A percentile compares a stretch with the other conserved stretches of the same genome.
phyloP scores from a whole-genome alignment of 2,797 vertebrate genomes.

The Oreortyx pictus region DNA sequence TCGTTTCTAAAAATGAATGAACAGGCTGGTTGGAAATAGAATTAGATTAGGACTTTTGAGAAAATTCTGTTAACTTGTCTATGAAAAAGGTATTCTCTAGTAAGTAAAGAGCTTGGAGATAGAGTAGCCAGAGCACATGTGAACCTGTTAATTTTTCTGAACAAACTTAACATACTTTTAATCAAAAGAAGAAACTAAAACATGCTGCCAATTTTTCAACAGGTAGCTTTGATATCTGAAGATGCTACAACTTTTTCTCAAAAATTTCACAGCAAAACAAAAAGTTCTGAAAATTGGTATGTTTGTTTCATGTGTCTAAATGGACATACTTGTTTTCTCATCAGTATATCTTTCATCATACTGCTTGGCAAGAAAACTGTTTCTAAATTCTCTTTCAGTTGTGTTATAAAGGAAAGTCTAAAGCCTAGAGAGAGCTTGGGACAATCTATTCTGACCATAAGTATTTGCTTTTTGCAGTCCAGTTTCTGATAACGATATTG shows the following conservation, averaged over 20 bases:
- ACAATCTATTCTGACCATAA: accelerated
- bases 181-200: neutral
- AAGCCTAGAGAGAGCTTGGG: neutral
- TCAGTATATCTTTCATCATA: neutral
- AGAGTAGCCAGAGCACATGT: neutral
- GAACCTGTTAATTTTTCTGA: neutral
- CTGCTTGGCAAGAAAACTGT: neutral
- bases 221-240: neutral
- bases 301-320: neutral
- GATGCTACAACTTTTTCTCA: neutral
- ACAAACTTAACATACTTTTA: neutral
- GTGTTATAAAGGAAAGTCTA: neutral
- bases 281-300: neutral
- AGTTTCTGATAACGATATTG: accelerated
- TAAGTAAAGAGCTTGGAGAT: neutral
- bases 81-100: neutral
- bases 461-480: neutral
- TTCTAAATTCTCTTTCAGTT: neutral
- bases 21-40: neutral
- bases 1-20: neutral
- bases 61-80: neutral
- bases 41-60: neutral
- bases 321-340: neutral
- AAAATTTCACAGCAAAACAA: neutral
- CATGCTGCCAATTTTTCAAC: neutral